Evolutionary conservation across 2,888 invertebrate species (phyloP).

Genomic region (Orgyia antiqua): DNA sequence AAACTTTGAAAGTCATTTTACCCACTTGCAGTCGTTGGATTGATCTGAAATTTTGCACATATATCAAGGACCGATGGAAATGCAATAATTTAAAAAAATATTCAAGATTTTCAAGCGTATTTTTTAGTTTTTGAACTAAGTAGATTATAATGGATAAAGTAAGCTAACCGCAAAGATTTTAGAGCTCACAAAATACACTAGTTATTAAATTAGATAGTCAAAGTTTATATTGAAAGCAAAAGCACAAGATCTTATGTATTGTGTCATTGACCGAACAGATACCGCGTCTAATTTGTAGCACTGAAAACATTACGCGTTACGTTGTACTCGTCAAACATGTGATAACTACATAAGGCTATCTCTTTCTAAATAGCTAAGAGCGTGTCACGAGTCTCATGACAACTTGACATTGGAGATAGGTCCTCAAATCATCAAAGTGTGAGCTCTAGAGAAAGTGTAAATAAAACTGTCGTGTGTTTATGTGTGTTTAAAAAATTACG

Average conservation of each 20-base stretch:
- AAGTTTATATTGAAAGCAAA: constrained; percentile 45
- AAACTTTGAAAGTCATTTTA: too few species aligned
- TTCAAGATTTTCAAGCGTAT: too few species aligned
- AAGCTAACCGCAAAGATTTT: too few species aligned
- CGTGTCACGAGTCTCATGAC: constrained; percentile 28
- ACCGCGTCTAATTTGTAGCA: constrained; percentile 34
- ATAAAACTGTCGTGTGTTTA: constrained; percentile 38
- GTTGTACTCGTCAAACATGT: constrained; percentile 17
- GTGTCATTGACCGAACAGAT: constrained; percentile 46
- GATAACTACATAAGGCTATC: constrained; percentile 21
- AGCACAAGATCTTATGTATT: constrained; percentile 27
- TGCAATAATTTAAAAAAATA: too few species aligned
- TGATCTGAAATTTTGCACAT: too few species aligned
- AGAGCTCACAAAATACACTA: too few species aligned
- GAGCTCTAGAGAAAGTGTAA: constrained; percentile 59
- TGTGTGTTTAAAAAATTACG: constrained; percentile 33
- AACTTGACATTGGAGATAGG: constrained; percentile 35
- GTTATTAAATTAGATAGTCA: too few species aligned
- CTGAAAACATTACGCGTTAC: constrained; percentile 15
- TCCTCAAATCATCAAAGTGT: constrained; percentile 44
- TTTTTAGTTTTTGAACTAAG: too few species aligned
- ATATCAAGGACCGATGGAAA: too few species aligned
- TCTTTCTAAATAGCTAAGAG: constrained; percentile 23
- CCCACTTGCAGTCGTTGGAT: too few species aligned
- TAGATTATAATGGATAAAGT: too few species aligned